phyloP scores from a whole-genome alignment of 1,140 invertebrate species.

The Oscheius sp. region DNA sequence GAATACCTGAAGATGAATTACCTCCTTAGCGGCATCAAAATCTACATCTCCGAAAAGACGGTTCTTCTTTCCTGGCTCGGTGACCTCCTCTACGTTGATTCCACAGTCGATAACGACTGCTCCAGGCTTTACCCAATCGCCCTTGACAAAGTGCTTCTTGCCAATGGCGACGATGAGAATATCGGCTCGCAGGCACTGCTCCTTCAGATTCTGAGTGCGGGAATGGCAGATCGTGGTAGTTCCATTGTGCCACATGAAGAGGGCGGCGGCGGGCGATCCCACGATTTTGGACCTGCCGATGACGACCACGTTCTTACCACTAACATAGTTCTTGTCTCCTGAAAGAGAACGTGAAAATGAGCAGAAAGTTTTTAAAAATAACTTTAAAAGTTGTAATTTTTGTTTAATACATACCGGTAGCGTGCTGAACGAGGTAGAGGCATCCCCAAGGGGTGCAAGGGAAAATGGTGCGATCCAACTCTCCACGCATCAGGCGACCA shows the following conservation, averaged over 20 bases:
- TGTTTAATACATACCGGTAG: constrained; percentile 39
- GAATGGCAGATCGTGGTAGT: constrained; percentile 79
- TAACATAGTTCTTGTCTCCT: constrained; percentile 66
- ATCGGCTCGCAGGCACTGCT: constrained; percentile 71
- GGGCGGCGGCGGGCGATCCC: constrained; percentile 85
- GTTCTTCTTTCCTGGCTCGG: constrained; percentile 46
- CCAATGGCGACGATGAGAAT: constrained; percentile 95
- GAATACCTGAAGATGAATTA: neutral
- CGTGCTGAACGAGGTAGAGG: constrained; percentile 54
- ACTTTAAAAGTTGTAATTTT: too few relatives aligned
- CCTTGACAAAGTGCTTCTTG: constrained; percentile 83
- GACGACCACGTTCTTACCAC: constrained; percentile 84
- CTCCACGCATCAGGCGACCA: constrained; percentile 54
- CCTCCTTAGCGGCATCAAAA: constrained; percentile 73
- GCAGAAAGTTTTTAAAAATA: constrained; percentile 10
- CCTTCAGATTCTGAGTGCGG: constrained; percentile 69
- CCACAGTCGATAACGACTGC: constrained; percentile 99
- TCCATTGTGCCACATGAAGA: constrained; percentile 89
- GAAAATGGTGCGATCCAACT: constrained; percentile 52
- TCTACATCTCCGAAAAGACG: constrained; percentile 87
- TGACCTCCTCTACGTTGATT: constrained; percentile 76
- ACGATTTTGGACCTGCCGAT: constrained; percentile 95
- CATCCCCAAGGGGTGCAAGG: constrained; percentile 59
- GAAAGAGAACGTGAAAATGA: constrained; percentile 18
- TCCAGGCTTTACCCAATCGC: constrained; percentile 91